Base-by-base conservation (phyloP, 1,140 invertebrate genomes). In the Drosophila sturtevanti region DNA sequence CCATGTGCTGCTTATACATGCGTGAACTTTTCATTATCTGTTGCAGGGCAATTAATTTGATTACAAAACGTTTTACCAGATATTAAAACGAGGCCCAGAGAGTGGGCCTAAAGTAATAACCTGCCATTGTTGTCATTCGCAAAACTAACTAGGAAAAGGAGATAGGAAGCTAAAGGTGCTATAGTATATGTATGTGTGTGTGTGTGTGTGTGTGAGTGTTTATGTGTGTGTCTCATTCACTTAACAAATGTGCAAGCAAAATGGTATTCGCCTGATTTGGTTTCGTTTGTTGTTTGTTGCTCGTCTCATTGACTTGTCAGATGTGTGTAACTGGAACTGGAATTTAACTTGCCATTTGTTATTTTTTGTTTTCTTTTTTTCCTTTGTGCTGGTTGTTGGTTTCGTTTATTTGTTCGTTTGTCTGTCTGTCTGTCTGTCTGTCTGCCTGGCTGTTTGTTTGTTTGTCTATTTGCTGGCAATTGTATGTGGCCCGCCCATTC, bases 21-120 rank as follows among this genome's bases (percentile, higher is more conserved):
- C 41, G 16, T 48, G 16, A 48, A 48, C 38, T 68, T 72, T 34
- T 54, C 70, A 84, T 79, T 84, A 84, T 73, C 84, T 77, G 51
- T 52, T 61, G 79, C 67, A 66, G 56, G 58, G 56, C 68, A 76
- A 77, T 80, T 89, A 84, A 87, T 87, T 84, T 77, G 76, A 89
- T 87, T 84, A 84, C 68, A 81, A 82, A 86, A 68, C 82, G 66
- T 77, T 87, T 87, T 65, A 70, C 70, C 48, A 35, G 14, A 48
- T 52, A 63, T 60, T 34, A 35, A 48, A 34, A 35, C 35, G 18
- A 24, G 60, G 34, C 41, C 68, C 41, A 11, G 41, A 48, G 41
- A 48, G 16, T 54, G 37, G 14, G 58, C 31, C 54, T 44, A 35
- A 27, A 16, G 37, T 22, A 4, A 9, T 10, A 48, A 21, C 41